Base-by-base conservation (phyloP, 2,888 invertebrate species). In the Orgyia antiqua region DNA sequence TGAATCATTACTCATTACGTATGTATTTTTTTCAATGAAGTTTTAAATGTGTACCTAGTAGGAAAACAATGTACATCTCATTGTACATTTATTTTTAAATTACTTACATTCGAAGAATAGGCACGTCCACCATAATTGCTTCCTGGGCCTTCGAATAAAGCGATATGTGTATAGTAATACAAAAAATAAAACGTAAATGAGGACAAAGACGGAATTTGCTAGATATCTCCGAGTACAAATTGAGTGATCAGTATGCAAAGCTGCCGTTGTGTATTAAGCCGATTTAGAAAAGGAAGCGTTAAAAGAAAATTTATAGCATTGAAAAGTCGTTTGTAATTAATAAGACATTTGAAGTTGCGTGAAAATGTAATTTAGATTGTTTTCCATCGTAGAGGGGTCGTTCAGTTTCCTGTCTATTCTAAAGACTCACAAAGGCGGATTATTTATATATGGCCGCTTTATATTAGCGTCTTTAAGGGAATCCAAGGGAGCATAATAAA, bases 331-430 rank as follows among this genome's bases (percentile, higher is more conserved):
- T 66, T 62, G 80, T 79, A 86, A 86, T 86, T 86, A 86, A 86
- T 86, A 84, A 86, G 84, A 83, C 86, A 84, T 84, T 84, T 86
- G 83, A 82, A 86, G 86, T 86, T 82, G 84, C 84, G 84, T 86
- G 86, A 86, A 86, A 86, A 86, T 84, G 86, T 86, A 86, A 86
- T 86, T 86, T 86, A 84, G 84, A 86, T 84, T 86, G 84, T 86
- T 84, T 84, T 79, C 68, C 66, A 65, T 60, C 57, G 65, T 53
- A 49, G 73, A 72, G 82, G 64, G 83, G 82, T 68, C 70, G 52
- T 60, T 44, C 42, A 46, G 68, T 62, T 78, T 80, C 80, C 75
- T 78, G 76, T 69, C 72, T 72, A 43, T 45, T 55, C 48, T 32
- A 59, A 64, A 72, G 68, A 61, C 51, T 71, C 55, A 83, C 82